phyloP scores from a whole-genome alignment of 1,140 invertebrate species.

The Rhagoletis zephyria region DNA sequence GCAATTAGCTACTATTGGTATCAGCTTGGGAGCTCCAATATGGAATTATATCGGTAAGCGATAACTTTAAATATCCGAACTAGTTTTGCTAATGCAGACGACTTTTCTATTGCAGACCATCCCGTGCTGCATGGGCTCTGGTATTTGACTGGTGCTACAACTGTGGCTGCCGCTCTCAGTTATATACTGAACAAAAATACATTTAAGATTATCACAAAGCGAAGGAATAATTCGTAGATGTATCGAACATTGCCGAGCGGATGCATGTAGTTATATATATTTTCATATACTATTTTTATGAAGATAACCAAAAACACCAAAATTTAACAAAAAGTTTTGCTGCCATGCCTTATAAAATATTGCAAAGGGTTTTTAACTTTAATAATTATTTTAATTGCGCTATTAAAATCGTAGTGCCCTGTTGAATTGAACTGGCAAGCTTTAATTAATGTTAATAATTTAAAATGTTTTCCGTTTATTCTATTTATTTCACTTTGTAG shows the following conservation, averaged over 20 bases:
- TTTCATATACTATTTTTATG: no score
- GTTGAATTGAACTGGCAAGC: background rate
- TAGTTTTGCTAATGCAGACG: background rate
- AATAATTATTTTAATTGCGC: background rate
- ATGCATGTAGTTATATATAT: background rate
- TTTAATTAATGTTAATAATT: background rate
- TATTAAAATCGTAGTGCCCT: background rate
- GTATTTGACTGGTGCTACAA: conserved; percentile 87
- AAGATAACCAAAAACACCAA: background rate
- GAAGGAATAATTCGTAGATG: background rate
- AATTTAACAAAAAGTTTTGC: background rate
- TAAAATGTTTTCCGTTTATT: background rate
- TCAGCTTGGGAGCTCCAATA: conserved; percentile 70
- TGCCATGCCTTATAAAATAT: conserved; percentile 19
- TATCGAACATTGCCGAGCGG: background rate
- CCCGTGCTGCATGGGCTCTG: conserved; percentile 83
- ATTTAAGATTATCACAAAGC: conserved; percentile 81
- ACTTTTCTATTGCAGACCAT: conserved; percentile 78
- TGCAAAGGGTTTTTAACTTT: background rate
- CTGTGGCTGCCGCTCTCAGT: conserved; percentile 87
- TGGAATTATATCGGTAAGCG: conserved; percentile 68
- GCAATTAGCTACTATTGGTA: conserved; percentile 79
- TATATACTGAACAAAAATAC: conserved; percentile 88
- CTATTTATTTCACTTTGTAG: background rate
- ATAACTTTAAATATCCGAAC: conserved; percentile 9